phyloP scores from a whole-genome alignment of 2,888 invertebrate species.

The Dyspetes luteomarginatus region DNA sequence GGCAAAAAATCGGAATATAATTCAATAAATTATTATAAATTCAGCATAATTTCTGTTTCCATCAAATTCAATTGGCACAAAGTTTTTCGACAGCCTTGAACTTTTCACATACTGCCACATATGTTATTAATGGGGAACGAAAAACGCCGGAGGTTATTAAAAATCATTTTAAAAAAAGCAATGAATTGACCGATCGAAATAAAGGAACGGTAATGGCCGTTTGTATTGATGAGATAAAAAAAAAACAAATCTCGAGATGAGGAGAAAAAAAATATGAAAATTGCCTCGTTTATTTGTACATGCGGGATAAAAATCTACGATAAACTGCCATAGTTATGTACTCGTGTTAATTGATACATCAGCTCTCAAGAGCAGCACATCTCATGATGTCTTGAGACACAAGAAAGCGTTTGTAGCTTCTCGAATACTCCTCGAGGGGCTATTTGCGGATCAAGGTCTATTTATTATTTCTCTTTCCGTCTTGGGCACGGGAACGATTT shows the following conservation, averaged over 20 bases:
- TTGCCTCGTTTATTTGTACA: too few species aligned
- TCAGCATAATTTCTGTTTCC: not conserved
- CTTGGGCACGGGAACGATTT: constrained; percentile 59
- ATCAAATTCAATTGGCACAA: not conserved
- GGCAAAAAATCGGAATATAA: not conserved
- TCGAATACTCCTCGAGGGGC: constrained; percentile 34
- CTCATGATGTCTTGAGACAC: constrained; percentile 46
- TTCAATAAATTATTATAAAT: not conserved
- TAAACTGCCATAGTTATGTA: too few species aligned
- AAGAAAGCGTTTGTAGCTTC: not conserved
- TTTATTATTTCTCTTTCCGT: constrained; percentile 39
- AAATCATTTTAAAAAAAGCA: not conserved
- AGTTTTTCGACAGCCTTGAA: not conserved
- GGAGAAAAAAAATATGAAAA: too few species aligned
- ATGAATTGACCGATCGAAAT: not conserved
- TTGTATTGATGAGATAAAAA: not conserved
- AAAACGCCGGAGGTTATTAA: not conserved
- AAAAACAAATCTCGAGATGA: too few species aligned
- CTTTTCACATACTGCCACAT: too few species aligned
- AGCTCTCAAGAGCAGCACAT: constrained; percentile 41
- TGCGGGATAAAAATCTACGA: not conserved
- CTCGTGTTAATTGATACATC: constrained; percentile 59
- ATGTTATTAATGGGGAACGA: too few species aligned
- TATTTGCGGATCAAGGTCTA: constrained; percentile 70
- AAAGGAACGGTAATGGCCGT: not conserved